Conservation (phyloP, 2,888 invertebrate species). For the Athetis lepigone region DNA sequence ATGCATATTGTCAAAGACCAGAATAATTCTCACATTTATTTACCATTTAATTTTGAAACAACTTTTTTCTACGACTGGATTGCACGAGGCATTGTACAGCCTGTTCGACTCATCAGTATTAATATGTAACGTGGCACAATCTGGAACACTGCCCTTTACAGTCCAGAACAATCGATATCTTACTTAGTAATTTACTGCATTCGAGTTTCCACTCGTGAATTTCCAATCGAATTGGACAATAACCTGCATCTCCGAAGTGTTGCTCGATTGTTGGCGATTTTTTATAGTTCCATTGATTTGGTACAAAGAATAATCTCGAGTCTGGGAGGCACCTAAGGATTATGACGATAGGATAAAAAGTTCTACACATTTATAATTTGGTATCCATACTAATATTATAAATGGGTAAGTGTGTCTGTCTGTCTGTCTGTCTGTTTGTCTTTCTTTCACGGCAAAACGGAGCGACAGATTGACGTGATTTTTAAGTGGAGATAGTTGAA, state of each 20-base stretch:
- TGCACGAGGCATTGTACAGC: too few species aligned
- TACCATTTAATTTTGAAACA: constrained; percentile 26
- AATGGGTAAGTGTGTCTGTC: background rate
- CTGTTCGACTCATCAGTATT: constrained; percentile 66
- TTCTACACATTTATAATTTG: background rate
- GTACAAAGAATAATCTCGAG: constrained; percentile 7
- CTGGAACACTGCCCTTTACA: constrained; percentile 78
- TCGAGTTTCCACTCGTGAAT: constrained; percentile 71
- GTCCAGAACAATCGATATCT: constrained; percentile 78
- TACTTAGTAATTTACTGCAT: constrained; percentile 79
- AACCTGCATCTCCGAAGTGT: constrained; percentile 63
- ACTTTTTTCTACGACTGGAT: constrained; percentile 24
- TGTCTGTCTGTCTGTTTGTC: too few species aligned
- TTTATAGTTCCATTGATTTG: constrained; percentile 29
- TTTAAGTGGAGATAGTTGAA: too few species aligned
- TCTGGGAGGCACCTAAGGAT: constrained; percentile 15
- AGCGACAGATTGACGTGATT: too few species aligned
- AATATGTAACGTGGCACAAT: constrained; percentile 78
- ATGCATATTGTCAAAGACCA: constrained; percentile 30
- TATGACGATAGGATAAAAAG: constrained; percentile 12
- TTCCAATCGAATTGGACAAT: constrained; percentile 66
- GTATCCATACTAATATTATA: too few species aligned
- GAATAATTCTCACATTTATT: constrained; percentile 20
- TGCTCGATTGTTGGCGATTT: constrained; percentile 43
- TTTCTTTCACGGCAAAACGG: too few species aligned